Evolutionary conservation across 2,113 vertebrate genomes (phyloP), one percentile per base, ranked within the genome.

Genomic region (Prochilodus magdalenae): DNA sequence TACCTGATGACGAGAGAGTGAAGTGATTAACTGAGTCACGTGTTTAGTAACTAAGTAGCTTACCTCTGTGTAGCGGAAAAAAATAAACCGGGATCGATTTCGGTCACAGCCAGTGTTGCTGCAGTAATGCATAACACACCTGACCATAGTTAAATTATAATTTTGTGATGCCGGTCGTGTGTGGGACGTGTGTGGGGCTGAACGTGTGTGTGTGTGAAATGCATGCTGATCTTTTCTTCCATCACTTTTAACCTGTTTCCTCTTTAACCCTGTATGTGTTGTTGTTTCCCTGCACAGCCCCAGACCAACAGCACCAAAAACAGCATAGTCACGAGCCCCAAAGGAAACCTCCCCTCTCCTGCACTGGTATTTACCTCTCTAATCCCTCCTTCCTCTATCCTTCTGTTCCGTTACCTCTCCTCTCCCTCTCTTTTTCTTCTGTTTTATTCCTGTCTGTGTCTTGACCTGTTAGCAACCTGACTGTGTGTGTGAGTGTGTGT

Each of bases 261-360:
- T 86, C 47, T 75, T 76, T 83, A 83, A 86, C 66, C 44, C 27
- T 60, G 70, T 69, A 53, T 86, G 65, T 88, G 88, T 78, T 51
- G 49, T 83, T 83, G 76, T 83, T 75, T 84, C 78, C 91, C 90
- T 91, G 91, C 90, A 86, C 96, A 98, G 97, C 96, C 97, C 73
- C 96, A 97, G 95, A 96, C 96, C 89, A 97, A 98, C 92, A 98
- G 97, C 95, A 97, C 94, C 94, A 98, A 98, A 96, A 96, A 96
- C 95, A 97, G 95, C 84, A 93, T 94, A 51, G 96, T 96, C 92
- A 97, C 96, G 93, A 98, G 97, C 91, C 97, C 96, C 86, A 98
- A 98, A 91, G 97, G 97, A 92, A 96, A 96, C 33, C 91, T 96
- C 88, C 96, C 96, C 51, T 95, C 96, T 80, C 96, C 97, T 3